These are phyloP conservation scores for Drosophila mettleri DNA, from an alignment of 2,888 invertebrate genomes.

Conservation along the genomic window DNA sequence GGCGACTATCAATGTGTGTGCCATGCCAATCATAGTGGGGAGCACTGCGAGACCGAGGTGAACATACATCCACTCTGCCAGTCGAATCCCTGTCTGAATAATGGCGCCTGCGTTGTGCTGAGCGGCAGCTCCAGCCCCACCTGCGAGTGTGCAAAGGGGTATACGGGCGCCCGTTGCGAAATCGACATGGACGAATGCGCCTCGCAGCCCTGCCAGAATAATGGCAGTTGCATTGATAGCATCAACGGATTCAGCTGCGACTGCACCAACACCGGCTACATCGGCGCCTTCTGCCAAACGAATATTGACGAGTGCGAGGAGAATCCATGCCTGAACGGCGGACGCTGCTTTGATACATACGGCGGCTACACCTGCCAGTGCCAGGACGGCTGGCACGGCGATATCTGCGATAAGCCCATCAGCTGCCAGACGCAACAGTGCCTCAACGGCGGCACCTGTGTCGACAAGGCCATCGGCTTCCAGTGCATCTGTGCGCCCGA, in stretches of 20 bases:
- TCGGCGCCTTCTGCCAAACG: constrained; percentile 89
- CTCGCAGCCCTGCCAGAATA: constrained; percentile 89
- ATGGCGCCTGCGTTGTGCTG: constrained; percentile 90
- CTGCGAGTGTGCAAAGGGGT: constrained; percentile 87
- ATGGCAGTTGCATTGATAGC: constrained; percentile 90
- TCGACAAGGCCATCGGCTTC: constrained; percentile 86
- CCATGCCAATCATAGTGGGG: constrained; percentile 88
- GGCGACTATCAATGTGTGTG: constrained; percentile 91
- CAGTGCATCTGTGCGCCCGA: constrained; percentile 90
- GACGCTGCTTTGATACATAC: constrained; percentile 93
- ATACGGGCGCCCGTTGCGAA: constrained; percentile 86
- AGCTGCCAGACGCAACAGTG: constrained; percentile 90
- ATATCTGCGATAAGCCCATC: constrained; percentile 89
- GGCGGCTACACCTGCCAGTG: constrained; percentile 92
- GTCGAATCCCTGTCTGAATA: constrained; percentile 91
- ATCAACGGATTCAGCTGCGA: constrained; percentile 91
- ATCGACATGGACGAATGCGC: constrained; percentile 91
- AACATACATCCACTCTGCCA: constrained; percentile 90
- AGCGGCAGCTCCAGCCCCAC: constrained; percentile 86
- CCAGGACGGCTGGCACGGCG: constrained; percentile 91
- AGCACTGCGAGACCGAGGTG: constrained; percentile 90
- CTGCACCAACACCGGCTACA: constrained; percentile 91
- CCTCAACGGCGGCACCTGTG: constrained; percentile 91
- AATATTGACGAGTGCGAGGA: constrained; percentile 93
- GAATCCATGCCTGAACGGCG: constrained; percentile 90